These are phyloP conservation scores for Drosophila pandora DNA, from an alignment of 1,140 invertebrate genomes.

Conservation along the genomic window DNA sequence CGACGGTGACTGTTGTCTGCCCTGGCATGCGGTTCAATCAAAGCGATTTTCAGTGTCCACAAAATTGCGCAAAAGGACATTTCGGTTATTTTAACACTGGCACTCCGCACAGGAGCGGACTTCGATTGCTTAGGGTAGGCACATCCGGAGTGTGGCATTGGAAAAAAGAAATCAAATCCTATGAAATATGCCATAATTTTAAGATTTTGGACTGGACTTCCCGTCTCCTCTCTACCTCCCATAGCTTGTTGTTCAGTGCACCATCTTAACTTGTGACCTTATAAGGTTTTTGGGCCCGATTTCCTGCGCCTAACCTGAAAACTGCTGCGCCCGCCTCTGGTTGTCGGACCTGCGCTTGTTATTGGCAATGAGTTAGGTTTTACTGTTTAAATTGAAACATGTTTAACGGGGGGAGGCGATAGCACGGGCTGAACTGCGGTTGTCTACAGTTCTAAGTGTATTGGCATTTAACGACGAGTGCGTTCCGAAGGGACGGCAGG, in stretches of 20 bases:
- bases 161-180: too few relatives aligned
- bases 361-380: constrained; percentile 81
- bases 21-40: constrained; percentile 77
- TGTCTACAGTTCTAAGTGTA: constrained; percentile 77
- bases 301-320: background rate
- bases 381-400: constrained; percentile 81
- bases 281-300: background rate
- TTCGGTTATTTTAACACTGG: constrained; percentile 79
- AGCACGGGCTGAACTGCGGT: constrained; percentile 25
- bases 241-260: too few relatives aligned
- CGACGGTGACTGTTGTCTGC: constrained; percentile 58
- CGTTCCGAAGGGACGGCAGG: constrained; percentile 20
- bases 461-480: constrained; percentile 79
- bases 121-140: background rate
- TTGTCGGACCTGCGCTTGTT: constrained; percentile 54
- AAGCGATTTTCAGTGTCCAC: constrained; percentile 82
- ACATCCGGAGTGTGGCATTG: too few relatives aligned
- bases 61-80: constrained; percentile 82
- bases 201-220: too few relatives aligned
- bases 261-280: too few relatives aligned
- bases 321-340: constrained; percentile 12
- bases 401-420: constrained; percentile 11
- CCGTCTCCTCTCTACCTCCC: too few relatives aligned
- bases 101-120: constrained; percentile 30
- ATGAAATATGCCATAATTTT: too few relatives aligned